Base-by-base conservation (phyloP, 2,113 vertebrate species). In the Sceloporus tristichus region DNA sequence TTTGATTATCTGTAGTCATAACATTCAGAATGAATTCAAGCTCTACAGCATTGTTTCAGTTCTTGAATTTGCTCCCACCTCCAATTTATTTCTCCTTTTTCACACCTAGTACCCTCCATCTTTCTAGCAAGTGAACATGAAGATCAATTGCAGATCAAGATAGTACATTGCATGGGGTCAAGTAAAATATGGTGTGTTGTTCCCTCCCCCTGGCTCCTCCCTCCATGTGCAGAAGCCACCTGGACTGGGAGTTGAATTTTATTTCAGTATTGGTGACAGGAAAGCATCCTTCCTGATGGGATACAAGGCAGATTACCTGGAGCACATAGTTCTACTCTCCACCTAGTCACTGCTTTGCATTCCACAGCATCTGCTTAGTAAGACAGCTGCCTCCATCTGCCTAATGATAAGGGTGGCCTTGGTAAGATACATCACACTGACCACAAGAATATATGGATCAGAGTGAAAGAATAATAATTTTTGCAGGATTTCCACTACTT, bases 1-100 rank as follows among this genome's bases (percentile, higher is more conserved):
- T 88, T 73, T 65, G 82, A 89, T 88, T 40, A 90, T 91, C 90
- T 90, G 73, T n/a, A 84, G 84, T 87, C 86, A 89, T 3, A 40
- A 83, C 80, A 0, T 74, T 27, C 10, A 29, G 40, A 66, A 68
- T 40, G 59, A 25, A 85, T 75, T 62, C 13, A 38, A 27, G 34
- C 53, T 62, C n/a, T 38, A 27, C 19, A 80, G 38, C n/a, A 34
- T 29, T 34, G 27, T 66, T 66, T 83, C n/a, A 38, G 8, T 87
- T 87, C 34, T 42, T 54, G 38, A 29, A 68, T 9, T 48, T 40
- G 18, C 19, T 76, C 16, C 27, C 27, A 8, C 27, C 53, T 42
- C 56, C 40, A 18, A 38, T 5, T 11, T 59, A 86, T 81, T 62
- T 56, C 62, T n/a, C 25, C 40, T 34, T 42, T 25, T 29, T 9